Evolutionary conservation across 2,113 vertebrate genomes (phyloP), one percentile per base, ranked within the genome.

Genomic region (Oryzias celebensis): DNA sequence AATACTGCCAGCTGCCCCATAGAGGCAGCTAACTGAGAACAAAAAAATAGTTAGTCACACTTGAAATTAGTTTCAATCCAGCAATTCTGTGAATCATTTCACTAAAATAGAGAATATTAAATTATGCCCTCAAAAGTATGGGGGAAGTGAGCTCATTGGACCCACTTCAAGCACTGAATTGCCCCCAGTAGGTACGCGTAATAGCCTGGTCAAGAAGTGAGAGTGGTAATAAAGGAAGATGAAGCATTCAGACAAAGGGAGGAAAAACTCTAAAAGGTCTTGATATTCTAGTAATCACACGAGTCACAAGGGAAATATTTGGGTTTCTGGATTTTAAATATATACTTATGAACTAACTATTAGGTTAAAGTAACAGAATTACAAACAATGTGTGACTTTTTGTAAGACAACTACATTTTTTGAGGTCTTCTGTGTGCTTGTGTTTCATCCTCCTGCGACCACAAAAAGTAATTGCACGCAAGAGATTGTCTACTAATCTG

Each of bases 61-160:
- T 64, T 67, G 41, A 62, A 43, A 53, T 26, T 24, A 51, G 28
- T 58, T 68, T 76, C n/a, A 41, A 65, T 72, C 28, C 53, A 51
- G 47, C 17, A 57, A 18, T 51, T 47, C 14, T 70, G 23, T 42
- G 47, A 48, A 48, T 68, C 47, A 18, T 42, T 62, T 50, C 8
- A 17, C 57, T 71, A 72, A 72, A 61, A 59, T 45, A 20, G 68
- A 43, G 31, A 57, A 62, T 52, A 52, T 59, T 61, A 60, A 68
- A 76, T 52, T 64, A 63, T 61, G 59, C 59, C 23, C 41, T 53
- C 20, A n/a, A 66, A 31, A 14, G 31, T 58, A 73, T 51, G 58
- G 64, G 72, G 71, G 44, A 65, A 58, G 59, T 42, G 20, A 48
- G 52, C 52, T 56, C 53, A 71, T 65, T 69, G 57, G 61, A 64